Evolutionary conservation across 2,888 invertebrate genomes (phyloP).

Genomic region (Sisyra terminalis): DNA sequence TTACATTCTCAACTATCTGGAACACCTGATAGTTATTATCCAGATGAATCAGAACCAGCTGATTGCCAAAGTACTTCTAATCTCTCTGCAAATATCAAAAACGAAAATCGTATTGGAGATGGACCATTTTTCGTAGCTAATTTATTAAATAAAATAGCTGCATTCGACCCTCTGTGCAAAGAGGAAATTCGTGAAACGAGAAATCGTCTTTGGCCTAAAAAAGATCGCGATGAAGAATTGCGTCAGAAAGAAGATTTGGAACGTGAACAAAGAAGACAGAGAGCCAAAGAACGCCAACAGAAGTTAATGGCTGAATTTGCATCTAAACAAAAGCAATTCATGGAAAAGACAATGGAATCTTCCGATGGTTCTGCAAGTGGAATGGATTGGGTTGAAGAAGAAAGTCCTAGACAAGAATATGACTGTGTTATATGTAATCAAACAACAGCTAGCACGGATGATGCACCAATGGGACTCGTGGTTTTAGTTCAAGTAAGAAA

Average conservation of each 20-base stretch:
- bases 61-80: slow-evolving; percentile 22
- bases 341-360: slow-evolving; percentile 58
- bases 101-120: slow-evolving; percentile 50
- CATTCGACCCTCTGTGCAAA: slow-evolving; percentile 51
- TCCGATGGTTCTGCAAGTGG: slow-evolving; percentile 25
- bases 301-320: slow-evolving; percentile 90
- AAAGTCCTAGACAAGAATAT: slow-evolving; percentile 54
- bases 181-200: slow-evolving; percentile 54
- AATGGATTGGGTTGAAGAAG: slow-evolving; percentile 48
- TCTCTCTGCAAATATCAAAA: slow-evolving; percentile 18
- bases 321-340: slow-evolving; percentile 76
- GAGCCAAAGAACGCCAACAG: slow-evolving; percentile 78
- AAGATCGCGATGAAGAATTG: slow-evolving; percentile 61
- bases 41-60: slow-evolving; percentile 23
- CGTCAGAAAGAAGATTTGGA: slow-evolving; percentile 50
- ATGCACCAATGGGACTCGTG: slow-evolving; percentile 76
- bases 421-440: slow-evolving; percentile 94
- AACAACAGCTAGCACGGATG: slow-evolving; percentile 67
- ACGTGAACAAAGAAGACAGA: slow-evolving; percentile 62
- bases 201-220: slow-evolving; percentile 61
- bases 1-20: slow-evolving; percentile 82
- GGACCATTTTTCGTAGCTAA: slow-evolving; percentile 76
- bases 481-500: slow-evolving; percentile 56
- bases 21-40: slow-evolving; percentile 56
- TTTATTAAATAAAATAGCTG: slow-evolving; percentile 58